Conservation (phyloP, 2,113 vertebrate species). For the Melanotaenia duboulayi region DNA sequence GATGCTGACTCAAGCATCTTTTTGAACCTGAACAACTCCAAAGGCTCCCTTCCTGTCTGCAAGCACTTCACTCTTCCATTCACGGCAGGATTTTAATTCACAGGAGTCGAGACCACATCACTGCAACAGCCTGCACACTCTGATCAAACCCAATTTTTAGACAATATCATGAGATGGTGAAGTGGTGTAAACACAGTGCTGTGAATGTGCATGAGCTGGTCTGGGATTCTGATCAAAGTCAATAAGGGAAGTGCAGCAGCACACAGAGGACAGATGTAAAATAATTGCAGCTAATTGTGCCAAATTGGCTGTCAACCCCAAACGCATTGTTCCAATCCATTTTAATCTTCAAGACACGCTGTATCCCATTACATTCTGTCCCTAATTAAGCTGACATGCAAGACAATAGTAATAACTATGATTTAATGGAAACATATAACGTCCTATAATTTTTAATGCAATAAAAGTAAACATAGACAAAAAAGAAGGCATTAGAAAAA, state of each 20-base stretch:
- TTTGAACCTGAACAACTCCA: constrained; percentile 16
- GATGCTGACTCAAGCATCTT: not conserved
- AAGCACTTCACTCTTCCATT: not conserved
- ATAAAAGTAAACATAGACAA: not conserved
- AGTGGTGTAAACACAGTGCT: not conserved
- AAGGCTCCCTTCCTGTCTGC: constrained; percentile 25
- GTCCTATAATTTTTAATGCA: not conserved
- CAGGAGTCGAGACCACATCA: constrained; percentile 3
- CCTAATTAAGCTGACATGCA: not conserved
- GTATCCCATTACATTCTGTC: not conserved
- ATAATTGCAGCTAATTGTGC: constrained; percentile 27
- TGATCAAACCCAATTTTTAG: constrained; percentile 35
- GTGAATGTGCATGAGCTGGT: not conserved
- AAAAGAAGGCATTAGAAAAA: not conserved
- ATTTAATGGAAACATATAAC: not conserved
- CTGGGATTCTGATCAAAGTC: constrained; percentile 20
- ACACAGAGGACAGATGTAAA: constrained; percentile 23
- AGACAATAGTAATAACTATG: not conserved
- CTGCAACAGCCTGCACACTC: constrained; percentile 1
- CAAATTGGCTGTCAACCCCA: constrained; percentile 16
- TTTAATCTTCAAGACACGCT: not conserved
- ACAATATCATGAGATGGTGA: constrained; percentile 17
- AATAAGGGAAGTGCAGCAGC: constrained; percentile 1
- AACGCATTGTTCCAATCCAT: constrained; percentile 4
- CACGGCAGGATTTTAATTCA: constrained; percentile 7